Evolutionary conservation across 2,888 invertebrate species (phyloP).

Genomic region (Drosophila gaucha): DNA sequence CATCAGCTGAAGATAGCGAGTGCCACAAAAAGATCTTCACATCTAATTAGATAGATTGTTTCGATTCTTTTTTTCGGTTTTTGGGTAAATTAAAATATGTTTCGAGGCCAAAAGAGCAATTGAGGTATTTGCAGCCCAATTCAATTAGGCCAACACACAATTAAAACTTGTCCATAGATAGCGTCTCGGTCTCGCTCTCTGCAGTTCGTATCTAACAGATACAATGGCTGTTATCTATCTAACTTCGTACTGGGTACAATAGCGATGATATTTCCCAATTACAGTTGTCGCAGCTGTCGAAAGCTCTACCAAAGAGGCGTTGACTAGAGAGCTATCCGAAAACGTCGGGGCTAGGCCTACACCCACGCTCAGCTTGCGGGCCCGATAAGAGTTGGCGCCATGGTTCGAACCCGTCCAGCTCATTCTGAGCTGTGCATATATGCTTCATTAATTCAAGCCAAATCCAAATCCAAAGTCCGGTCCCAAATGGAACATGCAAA

Average conservation of each 20-base stretch:
- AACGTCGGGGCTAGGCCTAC: neutral
- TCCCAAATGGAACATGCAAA: constrained; percentile 62
- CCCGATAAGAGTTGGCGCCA: constrained; percentile 53
- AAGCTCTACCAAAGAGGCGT: constrained; percentile 28
- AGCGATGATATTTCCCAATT: constrained; percentile 75
- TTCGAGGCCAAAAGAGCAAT: constrained; percentile 22
- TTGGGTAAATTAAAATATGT: constrained; percentile 73
- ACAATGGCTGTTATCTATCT: constrained; percentile 59
- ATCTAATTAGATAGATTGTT: constrained; percentile 28
- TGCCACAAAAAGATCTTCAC: constrained; percentile 18
- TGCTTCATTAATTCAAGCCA: constrained; percentile 30
- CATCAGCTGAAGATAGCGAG: constrained; percentile 50
- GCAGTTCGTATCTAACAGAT: constrained; percentile 52
- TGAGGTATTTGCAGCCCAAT: constrained; percentile 56
- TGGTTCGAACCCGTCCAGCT: constrained; percentile 18
- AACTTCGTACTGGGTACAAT: constrained; percentile 17
- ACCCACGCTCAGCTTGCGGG: constrained; percentile 15
- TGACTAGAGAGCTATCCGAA: constrained; percentile 7
- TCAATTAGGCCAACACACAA: constrained; percentile 80
- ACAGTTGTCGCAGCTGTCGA: constrained; percentile 27
- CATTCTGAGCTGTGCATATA: constrained; percentile 21
- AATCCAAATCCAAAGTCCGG: constrained; percentile 8
- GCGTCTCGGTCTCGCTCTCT: constrained; percentile 25
- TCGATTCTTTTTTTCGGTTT: neutral
- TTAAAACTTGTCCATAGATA: constrained; percentile 73